These are phyloP conservation scores for Montipora capricornis DNA, from an alignment of 64 coral and sea anemone species.

Conservation along the genomic window DNA sequence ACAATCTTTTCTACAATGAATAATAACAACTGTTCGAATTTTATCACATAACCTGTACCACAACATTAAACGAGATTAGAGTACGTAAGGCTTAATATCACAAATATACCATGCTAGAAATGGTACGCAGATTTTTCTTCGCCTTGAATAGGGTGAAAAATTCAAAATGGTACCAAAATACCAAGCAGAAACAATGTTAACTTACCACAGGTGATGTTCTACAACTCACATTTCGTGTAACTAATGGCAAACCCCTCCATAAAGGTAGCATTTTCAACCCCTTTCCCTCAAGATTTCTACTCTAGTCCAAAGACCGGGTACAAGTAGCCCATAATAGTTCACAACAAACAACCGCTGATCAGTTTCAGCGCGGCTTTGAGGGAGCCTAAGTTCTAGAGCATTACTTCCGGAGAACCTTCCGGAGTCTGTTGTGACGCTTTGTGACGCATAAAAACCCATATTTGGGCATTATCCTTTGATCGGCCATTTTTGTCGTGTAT, in stretches of 20 bases:
- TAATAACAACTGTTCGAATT: slow-evolving; percentile 14
- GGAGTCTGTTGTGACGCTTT: background rate
- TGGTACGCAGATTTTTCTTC: background rate
- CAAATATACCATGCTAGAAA: background rate
- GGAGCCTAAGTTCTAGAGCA: background rate
- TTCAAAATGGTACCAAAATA: background rate
- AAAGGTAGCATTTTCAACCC: slow-evolving; percentile 77
- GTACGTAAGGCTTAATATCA: slow-evolving; percentile 9
- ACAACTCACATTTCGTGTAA: slow-evolving; percentile 54
- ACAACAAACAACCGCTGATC: slow-evolving; percentile 49
- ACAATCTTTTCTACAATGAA: slow-evolving; percentile 65
- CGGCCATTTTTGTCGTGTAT: slow-evolving; percentile 28
- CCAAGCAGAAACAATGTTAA: background rate
- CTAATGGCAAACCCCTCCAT: slow-evolving; percentile 51
- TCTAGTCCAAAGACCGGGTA: background rate
- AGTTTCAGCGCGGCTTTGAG: background rate
- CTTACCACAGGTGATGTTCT: slow-evolving; percentile 65
- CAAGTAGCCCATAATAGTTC: slow-evolving; percentile 85
- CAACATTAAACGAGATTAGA: background rate
- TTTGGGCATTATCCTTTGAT: slow-evolving; percentile 34
- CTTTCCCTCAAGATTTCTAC: background rate
- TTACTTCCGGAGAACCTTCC: background rate
- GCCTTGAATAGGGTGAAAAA: background rate
- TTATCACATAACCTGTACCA: background rate
- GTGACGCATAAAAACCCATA: slow-evolving; percentile 51